Evolutionary conservation across 2,888 invertebrate genomes (phyloP).

Genomic region (Cataglyphis altisquamis): DNA sequence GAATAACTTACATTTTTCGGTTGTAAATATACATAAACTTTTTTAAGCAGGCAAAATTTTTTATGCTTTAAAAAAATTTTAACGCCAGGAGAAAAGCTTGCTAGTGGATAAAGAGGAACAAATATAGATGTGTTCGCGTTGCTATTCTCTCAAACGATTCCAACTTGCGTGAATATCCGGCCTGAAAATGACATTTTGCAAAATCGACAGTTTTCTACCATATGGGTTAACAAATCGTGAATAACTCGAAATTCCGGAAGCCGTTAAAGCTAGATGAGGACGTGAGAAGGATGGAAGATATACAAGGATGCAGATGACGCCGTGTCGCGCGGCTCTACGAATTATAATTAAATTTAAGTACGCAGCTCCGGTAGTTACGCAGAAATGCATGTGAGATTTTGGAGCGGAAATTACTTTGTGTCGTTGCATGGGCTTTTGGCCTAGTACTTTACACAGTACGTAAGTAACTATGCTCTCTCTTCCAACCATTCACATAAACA

Average conservation of each 20-base stretch:
- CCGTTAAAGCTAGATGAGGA: conserved; percentile 57
- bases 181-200: conserved; percentile 46
- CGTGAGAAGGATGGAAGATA: conserved; percentile 37
- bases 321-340: conserved; percentile 74
- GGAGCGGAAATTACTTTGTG: conserved; percentile 73
- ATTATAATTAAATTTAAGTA: conserved; percentile 84
- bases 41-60: background rate
- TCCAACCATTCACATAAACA: background rate
- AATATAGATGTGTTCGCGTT: conserved; percentile 25
- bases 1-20: background rate
- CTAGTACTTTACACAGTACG: conserved; percentile 43
- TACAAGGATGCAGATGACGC: conserved; percentile 76
- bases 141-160: conserved; percentile 24
- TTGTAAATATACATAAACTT: background rate
- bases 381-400: conserved; percentile 79
- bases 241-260: conserved; percentile 49
- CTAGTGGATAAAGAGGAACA: background rate
- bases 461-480: conserved; percentile 56
- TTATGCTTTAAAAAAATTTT: background rate
- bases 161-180: conserved; percentile 17
- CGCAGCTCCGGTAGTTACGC: conserved; percentile 78
- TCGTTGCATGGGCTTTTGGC: conserved; percentile 44
- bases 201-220: conserved; percentile 49
- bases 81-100: background rate
- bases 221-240: conserved; percentile 46